Percentiles rank a stretch among this genome's conserved stretches.
Evolutionary conservation across 2,797 vertebrate species (phyloP).

Genomic region (Falco rusticolus): DNA sequence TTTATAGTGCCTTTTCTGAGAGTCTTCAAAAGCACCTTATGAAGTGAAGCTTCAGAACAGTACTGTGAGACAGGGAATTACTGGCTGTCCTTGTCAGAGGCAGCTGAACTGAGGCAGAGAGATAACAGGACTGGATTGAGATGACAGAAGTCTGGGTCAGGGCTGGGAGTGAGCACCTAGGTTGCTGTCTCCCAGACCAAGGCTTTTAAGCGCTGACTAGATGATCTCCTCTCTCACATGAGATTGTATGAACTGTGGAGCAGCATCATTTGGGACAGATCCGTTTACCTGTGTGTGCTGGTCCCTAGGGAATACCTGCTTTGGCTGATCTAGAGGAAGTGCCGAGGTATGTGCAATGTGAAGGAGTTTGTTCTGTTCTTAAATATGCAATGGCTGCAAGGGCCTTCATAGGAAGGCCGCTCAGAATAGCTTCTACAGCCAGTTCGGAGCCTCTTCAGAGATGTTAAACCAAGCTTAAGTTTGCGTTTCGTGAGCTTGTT

Average conservation of each 20-base stretch:
- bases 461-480: neutral
- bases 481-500: slow-evolving; percentile 15
- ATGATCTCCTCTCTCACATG: neutral
- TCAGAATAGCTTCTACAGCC: neutral
- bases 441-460: slow-evolving; percentile 10
- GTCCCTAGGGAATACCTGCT: neutral
- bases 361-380: slow-evolving; percentile 3
- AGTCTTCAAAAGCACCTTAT: slow-evolving; percentile 57
- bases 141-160: neutral
- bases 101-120: neutral
- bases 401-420: neutral
- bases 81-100: neutral
- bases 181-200: neutral
- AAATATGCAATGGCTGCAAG: slow-evolving; percentile 46
- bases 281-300: neutral
- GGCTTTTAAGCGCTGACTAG: neutral
- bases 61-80: neutral
- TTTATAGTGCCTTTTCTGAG: slow-evolving; percentile 58
- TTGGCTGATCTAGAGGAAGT: neutral
- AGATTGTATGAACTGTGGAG: neutral
- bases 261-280: neutral
- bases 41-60: slow-evolving; percentile 38
- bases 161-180: neutral
- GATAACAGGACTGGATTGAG: neutral
- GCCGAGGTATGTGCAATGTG: neutral